Conservation (phyloP, 2,113 vertebrate genomes). For the Nesogale talazaci region DNA sequence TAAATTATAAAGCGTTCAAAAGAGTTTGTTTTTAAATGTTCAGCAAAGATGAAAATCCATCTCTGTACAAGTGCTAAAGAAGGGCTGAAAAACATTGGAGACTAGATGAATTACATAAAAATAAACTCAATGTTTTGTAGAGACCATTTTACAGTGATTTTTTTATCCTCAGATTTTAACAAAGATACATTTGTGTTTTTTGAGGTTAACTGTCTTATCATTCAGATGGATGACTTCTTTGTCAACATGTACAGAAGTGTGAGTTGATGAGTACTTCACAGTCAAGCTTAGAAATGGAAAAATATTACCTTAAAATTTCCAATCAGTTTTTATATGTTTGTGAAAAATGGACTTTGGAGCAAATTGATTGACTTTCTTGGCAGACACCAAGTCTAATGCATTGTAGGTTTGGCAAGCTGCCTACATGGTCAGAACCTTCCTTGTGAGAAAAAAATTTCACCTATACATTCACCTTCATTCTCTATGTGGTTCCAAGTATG, state of each 20-base stretch:
- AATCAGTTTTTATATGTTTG: slow-evolving; percentile 8
- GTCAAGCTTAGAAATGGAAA: slow-evolving; percentile 17
- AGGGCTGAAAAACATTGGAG: slow-evolving; percentile 2
- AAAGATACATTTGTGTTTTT: background rate
- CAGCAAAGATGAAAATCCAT: background rate
- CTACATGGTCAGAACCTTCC: background rate
- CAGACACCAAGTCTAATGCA: slow-evolving; percentile 10
- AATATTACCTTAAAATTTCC: slow-evolving; percentile 26
- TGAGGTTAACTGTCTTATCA: background rate
- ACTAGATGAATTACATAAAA: slow-evolving; percentile 26
- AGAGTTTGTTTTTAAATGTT: background rate
- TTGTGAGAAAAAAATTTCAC: background rate
- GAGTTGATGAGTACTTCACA: background rate
- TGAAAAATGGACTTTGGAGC: background rate
- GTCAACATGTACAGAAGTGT: background rate
- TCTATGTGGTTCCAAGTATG: background rate
- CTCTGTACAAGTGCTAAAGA: background rate
- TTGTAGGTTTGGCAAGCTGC: background rate
- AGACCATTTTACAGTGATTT: background rate
- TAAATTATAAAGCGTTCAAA: slow-evolving; percentile 32
- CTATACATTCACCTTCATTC: background rate
- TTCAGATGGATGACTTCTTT: background rate
- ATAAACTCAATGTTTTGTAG: slow-evolving; percentile 1
- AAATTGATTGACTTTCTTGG: slow-evolving; percentile 10
- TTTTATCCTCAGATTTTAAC: slow-evolving; percentile 13